These are phyloP conservation scores for Helicoverpa assulta DNA, from an alignment of 2,888 invertebrate genomes.

Conservation along the genomic window DNA sequence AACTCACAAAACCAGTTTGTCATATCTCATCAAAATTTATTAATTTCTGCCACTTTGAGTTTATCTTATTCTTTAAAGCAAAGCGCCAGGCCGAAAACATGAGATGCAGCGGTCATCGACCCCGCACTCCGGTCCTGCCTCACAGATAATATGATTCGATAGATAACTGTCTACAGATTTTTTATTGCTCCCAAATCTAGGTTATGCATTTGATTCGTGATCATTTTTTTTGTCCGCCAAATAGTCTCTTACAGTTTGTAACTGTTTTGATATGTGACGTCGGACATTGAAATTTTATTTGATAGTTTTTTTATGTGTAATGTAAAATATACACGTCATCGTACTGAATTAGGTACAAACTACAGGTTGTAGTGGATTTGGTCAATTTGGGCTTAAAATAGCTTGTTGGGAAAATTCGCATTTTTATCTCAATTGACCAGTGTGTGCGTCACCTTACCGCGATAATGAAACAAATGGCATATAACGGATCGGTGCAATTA, in stretches of 20 bases:
- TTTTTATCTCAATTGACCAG: constrained; percentile 23
- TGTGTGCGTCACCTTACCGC: constrained; percentile 21
- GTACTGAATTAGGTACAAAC: constrained; percentile 45
- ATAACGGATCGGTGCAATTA: constrained; percentile 53
- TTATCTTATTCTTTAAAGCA: constrained; percentile 73
- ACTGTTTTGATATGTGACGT: constrained; percentile 66
- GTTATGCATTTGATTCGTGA: constrained; percentile 83
- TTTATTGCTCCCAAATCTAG: constrained; percentile 81
- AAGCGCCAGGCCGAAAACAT: constrained; percentile 74
- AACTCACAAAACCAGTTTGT: constrained; percentile 36
- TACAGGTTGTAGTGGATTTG: constrained; percentile 20
- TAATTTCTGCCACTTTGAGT: constrained; percentile 68
- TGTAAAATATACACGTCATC: constrained; percentile 57
- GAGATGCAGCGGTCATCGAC: constrained; percentile 78
- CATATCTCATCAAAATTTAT: constrained; percentile 40
- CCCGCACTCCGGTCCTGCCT: constrained; percentile 78
- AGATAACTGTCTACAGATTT: constrained; percentile 86
- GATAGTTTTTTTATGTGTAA: constrained; percentile 43
- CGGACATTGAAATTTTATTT: constrained; percentile 45
- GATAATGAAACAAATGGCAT: constrained; percentile 39
- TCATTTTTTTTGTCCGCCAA: constrained; percentile 65
- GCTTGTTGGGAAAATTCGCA: not conserved
- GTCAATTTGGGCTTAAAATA: constrained; percentile 11
- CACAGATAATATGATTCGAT: constrained; percentile 86
- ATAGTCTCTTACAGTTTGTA: constrained; percentile 59